These are phyloP conservation scores for Macaria notata DNA, from an alignment of 2,888 invertebrate species.

Conservation along the genomic window DNA sequence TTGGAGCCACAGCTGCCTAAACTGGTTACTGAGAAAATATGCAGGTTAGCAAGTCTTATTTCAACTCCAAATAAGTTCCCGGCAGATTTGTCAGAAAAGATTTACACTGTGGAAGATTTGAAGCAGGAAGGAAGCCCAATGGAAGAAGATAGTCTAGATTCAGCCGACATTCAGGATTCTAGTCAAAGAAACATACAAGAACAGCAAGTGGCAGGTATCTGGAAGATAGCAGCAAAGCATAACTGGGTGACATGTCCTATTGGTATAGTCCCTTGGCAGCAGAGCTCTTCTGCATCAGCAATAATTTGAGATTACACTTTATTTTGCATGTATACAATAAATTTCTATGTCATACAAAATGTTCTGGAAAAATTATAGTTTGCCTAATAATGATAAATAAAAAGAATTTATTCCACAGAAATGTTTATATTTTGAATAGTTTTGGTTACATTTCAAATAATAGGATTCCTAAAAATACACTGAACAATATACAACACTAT, in stretches of 20 bases:
- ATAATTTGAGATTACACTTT: neutral
- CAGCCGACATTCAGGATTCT: neutral
- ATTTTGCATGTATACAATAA: neutral
- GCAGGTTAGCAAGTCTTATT: conserved; percentile 60
- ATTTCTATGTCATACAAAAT: too few species aligned
- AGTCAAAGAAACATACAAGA: conserved; percentile 18
- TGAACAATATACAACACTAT: conserved; percentile 77
- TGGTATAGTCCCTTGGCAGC: conserved; percentile 76
- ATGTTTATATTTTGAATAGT: conserved; percentile 76
- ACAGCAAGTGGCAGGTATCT: conserved; percentile 46
- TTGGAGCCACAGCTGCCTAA: conserved; percentile 57
- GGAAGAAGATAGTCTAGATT: conserved; percentile 15
- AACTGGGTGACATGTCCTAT: conserved; percentile 76
- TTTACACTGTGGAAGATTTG: conserved; percentile 74
- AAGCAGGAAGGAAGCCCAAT: conserved; percentile 27
- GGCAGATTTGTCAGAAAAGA: conserved; percentile 39
- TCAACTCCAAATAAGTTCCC: conserved; percentile 53
- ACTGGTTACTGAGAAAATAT: conserved; percentile 47
- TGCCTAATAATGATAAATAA: too few species aligned
- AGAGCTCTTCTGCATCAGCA: neutral
- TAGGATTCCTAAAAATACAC: conserved; percentile 71
- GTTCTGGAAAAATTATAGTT: too few species aligned
- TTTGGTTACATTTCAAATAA: conserved; percentile 79
- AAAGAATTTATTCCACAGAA: conserved; percentile 56
- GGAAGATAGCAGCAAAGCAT: conserved; percentile 55